Evolutionary conservation across 2,797 vertebrate genomes (phyloP), one percentile per base, ranked within the genome.

Genomic region (Lacerta viridis): DNA sequence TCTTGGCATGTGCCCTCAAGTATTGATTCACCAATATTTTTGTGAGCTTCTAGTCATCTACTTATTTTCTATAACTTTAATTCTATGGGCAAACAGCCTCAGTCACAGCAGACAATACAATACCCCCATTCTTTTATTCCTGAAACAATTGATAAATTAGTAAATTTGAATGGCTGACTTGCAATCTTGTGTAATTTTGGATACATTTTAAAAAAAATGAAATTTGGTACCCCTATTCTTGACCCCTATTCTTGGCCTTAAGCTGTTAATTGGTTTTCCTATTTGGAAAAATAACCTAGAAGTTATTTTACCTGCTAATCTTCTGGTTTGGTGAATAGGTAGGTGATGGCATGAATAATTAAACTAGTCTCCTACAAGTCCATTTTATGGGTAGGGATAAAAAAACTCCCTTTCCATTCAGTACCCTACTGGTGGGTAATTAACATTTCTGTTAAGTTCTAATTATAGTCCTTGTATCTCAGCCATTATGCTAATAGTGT

Each of bases 381-480:
- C 72, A 80, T 93, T 87, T 90, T 87, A 92, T 88, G 94, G 90
- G 81, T 95, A 91, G 89, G 89, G 89, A 88, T 91, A 92, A 75
- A 94, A 41, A 75, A 94, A 93, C 90, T 94, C 91, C 81, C 71
- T 91, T 97, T 97, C 96, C 95, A 96, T 96, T 97, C 94, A 95
- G 90, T 96, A 96, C 95, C 95, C 96, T 96, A 2, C 77, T 97
- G 95, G 94, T 96, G 96, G 71, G 95, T 97, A 97, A 97, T 97
- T 97, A 98, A 97, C 96, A 93, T 97, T 97, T 97, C 96, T 97
- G 92, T 95, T 97, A 96, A 96, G 96, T 97, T 97, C 97, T 97
- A 98, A 98, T 98, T 98, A 97, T 97, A 97, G 97, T 97, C 97
- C 97, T 97, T 97, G 97, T 97, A 96, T 97, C 96, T 95, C 94